Conservation (phyloP, 2,797 vertebrate genomes). For the Heterohyrax brucei region DNA sequence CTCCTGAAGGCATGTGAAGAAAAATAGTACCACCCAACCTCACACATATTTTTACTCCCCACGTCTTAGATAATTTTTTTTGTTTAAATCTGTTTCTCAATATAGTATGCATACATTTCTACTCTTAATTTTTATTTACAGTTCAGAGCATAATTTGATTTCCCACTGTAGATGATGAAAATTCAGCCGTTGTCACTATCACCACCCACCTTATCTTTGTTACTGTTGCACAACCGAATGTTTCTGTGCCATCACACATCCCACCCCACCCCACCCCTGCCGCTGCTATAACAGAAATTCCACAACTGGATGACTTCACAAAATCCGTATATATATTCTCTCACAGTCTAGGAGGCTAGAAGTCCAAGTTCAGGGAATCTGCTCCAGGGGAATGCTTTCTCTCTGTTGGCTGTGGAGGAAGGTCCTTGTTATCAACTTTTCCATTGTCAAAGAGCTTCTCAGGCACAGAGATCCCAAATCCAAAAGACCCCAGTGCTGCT, state of each 20-base stretch:
- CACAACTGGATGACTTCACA: too few species aligned
- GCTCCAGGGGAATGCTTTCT: too few species aligned
- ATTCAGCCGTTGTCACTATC: not conserved
- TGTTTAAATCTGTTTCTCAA: not conserved
- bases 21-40: not conserved
- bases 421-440: too few species aligned
- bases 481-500: too few species aligned
- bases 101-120: not conserved
- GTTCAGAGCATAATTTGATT: not conserved
- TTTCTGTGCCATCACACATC: not conserved
- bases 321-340: too few species aligned
- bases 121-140: conserved; percentile 36
- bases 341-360: too few species aligned
- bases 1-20: not conserved
- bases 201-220: not conserved
- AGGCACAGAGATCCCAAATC: too few species aligned
- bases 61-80: not conserved
- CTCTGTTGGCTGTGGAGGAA: too few species aligned
- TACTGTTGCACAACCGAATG: not conserved
- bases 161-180: not conserved
- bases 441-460: too few species aligned
- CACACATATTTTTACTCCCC: not conserved
- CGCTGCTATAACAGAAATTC: too few species aligned
- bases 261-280: too few species aligned
- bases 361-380: too few species aligned